A percentile compares a stretch with the other conserved stretches of the same genome.
These are phyloP conservation scores for Limnodromus scolopaceus DNA, from an alignment of 2,797 vertebrate species.

Conservation along the genomic window DNA sequence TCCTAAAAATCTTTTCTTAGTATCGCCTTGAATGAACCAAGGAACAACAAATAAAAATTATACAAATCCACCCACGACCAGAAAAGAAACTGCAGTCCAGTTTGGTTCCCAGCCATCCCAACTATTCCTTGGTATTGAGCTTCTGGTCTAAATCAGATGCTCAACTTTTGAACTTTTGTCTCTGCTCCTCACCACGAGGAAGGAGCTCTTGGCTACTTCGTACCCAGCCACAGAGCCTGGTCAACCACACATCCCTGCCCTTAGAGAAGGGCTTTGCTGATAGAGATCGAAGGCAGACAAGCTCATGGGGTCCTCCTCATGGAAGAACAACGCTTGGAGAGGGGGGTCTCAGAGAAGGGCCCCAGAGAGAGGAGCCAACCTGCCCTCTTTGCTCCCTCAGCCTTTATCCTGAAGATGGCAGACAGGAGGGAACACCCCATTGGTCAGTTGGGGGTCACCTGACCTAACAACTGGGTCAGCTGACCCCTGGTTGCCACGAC, in stretches of 20 bases:
- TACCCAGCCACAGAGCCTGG: not conserved
- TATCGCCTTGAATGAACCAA: not conserved
- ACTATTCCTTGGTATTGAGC: not conserved
- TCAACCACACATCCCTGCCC: not conserved
- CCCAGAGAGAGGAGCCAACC: too few relatives aligned
- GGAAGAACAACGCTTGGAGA: too few relatives aligned
- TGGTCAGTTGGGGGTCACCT: too few relatives aligned
- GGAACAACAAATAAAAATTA: not conserved
- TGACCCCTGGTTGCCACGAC: too few relatives aligned
- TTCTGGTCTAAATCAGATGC: not conserved
- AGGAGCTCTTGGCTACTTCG: not conserved
- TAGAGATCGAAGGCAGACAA: too few relatives aligned
- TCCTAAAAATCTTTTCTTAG: not conserved
- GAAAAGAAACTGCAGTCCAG: not conserved
- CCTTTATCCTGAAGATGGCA: too few relatives aligned
- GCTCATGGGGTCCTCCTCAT: too few relatives aligned
- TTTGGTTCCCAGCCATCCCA: not conserved
- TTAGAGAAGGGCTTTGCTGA: not conserved
- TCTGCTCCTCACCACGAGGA: not conserved
- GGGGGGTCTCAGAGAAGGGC: too few relatives aligned
- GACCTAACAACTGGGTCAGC: too few relatives aligned
- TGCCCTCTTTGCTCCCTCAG: too few relatives aligned
- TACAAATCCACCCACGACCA: not conserved
- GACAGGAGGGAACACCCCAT: too few relatives aligned
- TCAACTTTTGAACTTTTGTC: not conserved